These are phyloP conservation scores for Setophaga coronata DNA, from an alignment of 2,113 vertebrate species.

Conservation along the genomic window DNA sequence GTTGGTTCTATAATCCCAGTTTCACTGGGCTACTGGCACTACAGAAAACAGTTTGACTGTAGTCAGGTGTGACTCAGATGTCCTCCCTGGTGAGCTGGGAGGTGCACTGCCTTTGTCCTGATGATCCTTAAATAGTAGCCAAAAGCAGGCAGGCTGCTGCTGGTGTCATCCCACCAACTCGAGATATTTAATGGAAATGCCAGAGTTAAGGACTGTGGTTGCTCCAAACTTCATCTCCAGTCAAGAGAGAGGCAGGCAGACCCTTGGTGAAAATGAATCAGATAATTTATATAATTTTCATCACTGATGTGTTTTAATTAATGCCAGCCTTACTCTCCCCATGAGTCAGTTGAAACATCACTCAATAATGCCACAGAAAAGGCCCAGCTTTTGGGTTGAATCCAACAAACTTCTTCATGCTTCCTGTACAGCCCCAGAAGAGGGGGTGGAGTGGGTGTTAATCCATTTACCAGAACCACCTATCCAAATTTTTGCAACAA, in stretches of 20 bases:
- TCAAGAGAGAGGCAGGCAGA: not conserved
- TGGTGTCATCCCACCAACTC: not conserved
- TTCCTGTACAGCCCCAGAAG: not conserved
- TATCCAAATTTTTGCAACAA: not conserved
- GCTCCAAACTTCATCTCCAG: not conserved
- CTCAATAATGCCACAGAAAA: not conserved
- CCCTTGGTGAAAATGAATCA: not conserved
- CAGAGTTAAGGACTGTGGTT: fast-evolving
- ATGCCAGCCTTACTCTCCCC: not conserved
- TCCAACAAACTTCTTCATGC: not conserved
- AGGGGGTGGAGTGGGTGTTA: not conserved
- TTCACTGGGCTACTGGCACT: not conserved
- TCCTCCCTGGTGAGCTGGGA: not conserved
- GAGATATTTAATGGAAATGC: not conserved
- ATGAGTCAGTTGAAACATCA: not conserved
- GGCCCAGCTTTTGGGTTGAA: not conserved
- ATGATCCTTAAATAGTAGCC: not conserved
- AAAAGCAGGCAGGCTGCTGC: not conserved
- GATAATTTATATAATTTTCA: not conserved
- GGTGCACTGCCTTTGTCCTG: not conserved
- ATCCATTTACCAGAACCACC: not conserved
- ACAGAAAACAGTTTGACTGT: not conserved
- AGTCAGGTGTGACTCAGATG: not conserved
- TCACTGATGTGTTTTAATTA: not conserved
- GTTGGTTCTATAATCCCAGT: not conserved